Evolutionary conservation across 37 sponge, comb jelly and placozoan genomes (phyloP).

Genomic region (Amphimedon queenslandica): DNA sequence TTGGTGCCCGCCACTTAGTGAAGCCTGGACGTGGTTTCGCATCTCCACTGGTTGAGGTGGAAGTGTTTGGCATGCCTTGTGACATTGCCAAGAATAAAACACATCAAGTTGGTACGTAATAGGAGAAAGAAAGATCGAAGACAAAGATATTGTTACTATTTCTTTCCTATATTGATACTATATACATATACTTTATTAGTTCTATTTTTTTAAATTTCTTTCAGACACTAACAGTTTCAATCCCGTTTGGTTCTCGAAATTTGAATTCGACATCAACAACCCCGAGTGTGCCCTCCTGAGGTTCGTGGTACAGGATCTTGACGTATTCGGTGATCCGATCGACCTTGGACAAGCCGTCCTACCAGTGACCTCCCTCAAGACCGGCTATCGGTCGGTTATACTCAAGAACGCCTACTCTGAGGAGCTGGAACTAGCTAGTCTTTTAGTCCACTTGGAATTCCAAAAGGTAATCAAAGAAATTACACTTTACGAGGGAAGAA

Average conservation of each 20-base stretch:
- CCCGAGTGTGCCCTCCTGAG: slow-evolving; percentile 89
- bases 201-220: too few species aligned
- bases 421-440: slow-evolving; percentile 86
- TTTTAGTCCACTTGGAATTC: slow-evolving; percentile 79
- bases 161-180: background rate
- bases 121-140: too few species aligned
- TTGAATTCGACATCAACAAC: slow-evolving; percentile 80
- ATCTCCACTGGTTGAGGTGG: slow-evolving; percentile 86
- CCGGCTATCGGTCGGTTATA: slow-evolving; percentile 89
- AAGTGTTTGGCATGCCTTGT: slow-evolving; percentile 70
- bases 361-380: slow-evolving; percentile 69
- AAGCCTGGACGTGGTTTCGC: slow-evolving; percentile 75
- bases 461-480: slow-evolving; percentile 24
- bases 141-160: too few species aligned
- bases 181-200: too few species aligned
- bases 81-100: slow-evolving; percentile 81
- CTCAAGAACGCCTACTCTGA: slow-evolving; percentile 82
- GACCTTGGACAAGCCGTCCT: slow-evolving; percentile 89
- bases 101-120: slow-evolving; percentile 6
- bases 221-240: slow-evolving; percentile 92
- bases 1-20: slow-evolving; percentile 86
- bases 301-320: slow-evolving; percentile 86
- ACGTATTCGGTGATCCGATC: slow-evolving; percentile 96
- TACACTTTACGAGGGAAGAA: background rate
- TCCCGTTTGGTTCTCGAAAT: slow-evolving; percentile 85